phyloP scores from a whole-genome alignment of 2,888 invertebrate genomes.

The Phania funesta region DNA sequence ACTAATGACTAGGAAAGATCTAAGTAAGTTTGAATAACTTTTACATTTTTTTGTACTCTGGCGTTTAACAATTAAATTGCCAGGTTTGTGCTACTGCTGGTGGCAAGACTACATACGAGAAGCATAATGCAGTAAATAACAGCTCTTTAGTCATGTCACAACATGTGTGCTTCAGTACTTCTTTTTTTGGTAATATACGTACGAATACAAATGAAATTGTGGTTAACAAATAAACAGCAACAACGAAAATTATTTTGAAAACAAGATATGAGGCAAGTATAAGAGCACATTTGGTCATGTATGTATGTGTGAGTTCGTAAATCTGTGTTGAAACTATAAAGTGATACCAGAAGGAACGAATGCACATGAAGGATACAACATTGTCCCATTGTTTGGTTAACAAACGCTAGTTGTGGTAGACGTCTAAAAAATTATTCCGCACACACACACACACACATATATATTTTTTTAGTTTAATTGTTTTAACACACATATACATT shows the following conservation, averaged over 20 bases:
- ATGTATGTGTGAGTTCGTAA: neutral
- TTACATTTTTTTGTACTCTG: neutral
- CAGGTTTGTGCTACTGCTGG: slow-evolving; percentile 32
- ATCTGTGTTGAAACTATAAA: slow-evolving; percentile 13
- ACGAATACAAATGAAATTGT: slow-evolving; percentile 36
- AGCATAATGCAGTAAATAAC: slow-evolving; percentile 43
- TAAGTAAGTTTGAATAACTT: slow-evolving; percentile 21
- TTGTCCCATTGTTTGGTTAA: slow-evolving; percentile 65
- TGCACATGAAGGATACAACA: slow-evolving; percentile 63
- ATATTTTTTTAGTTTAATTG: slow-evolving; percentile 18
- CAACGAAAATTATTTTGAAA: slow-evolving; percentile 45
- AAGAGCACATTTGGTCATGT: neutral
- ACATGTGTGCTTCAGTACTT: slow-evolving; percentile 30
- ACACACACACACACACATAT: neutral
- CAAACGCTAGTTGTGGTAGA: slow-evolving; percentile 52
- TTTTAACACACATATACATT: neutral
- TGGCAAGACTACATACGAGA: neutral
- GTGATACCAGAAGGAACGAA: slow-evolving; percentile 25
- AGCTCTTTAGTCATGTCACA: slow-evolving; percentile 37
- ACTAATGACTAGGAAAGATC: slow-evolving; percentile 29
- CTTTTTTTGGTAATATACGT: slow-evolving; percentile 30
- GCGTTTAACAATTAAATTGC: slow-evolving; percentile 33
- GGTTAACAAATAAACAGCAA: slow-evolving; percentile 56
- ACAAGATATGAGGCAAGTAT: slow-evolving; percentile 27
- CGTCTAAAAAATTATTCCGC: neutral